Percentiles rank a stretch among this genome's conserved stretches.
Conservation (phyloP, 2,797 vertebrate genomes). For the Petrocephalus sullivani region DNA sequence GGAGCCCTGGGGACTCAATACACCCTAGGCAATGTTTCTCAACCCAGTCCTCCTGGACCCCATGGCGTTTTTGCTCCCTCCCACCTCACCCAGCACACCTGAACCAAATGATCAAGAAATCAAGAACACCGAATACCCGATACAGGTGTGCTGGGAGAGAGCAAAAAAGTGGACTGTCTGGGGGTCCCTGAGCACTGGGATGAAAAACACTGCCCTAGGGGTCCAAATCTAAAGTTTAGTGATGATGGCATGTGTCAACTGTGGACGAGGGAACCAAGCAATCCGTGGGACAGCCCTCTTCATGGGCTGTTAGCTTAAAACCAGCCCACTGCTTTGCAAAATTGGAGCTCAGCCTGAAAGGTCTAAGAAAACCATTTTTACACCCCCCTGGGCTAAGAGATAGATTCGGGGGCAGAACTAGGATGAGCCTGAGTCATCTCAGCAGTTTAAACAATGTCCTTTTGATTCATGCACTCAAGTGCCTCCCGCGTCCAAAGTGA, state of each 20-base stretch:
- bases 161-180: not conserved
- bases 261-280: not conserved
- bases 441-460: not conserved
- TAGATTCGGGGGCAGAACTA: not conserved
- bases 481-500: not conserved
- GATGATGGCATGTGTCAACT: not conserved
- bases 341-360: not conserved
- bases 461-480: not conserved
- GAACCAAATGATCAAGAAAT: not conserved
- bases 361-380: not conserved
- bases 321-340: not conserved
- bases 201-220: not conserved
- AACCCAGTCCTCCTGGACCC: not conserved
- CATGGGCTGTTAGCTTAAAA: not conserved
- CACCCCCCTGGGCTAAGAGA: not conserved
- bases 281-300: not conserved
- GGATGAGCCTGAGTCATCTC: not conserved
- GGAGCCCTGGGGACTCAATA: not conserved
- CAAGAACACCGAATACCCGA: not conserved
- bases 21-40: not conserved
- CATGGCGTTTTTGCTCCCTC: not conserved
- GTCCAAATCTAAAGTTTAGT: not conserved
- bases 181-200: not conserved
- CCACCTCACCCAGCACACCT: not conserved
- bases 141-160: not conserved